Evolutionary conservation across 2,113 vertebrate species (phyloP), one percentile per base, ranked within the genome.

Genomic region (Lipotes vexillifer): DNA sequence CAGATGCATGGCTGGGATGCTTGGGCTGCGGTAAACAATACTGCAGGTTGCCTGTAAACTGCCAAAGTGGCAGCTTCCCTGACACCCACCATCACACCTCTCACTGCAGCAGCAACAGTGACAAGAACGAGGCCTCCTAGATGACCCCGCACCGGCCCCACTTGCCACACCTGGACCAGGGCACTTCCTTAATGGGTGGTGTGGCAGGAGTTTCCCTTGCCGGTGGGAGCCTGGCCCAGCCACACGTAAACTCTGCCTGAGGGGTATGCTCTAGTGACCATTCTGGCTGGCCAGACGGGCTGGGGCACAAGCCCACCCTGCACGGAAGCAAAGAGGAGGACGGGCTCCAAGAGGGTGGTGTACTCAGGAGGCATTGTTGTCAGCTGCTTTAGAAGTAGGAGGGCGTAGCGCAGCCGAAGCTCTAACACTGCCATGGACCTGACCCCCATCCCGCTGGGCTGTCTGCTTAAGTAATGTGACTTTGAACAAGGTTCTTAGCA

Each of bases 401-500:
- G 20, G 41, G 1, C 14, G 0, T 0, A 10, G 36, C 7, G 31
- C 33, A 57, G 29, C 3, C 0, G 17, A 38, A 36, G 77, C 27
- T 6, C 1, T 15, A n/a, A 27, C n/a, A 33, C 17, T 4, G n/a
- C 46, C 69, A 0, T 0, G 7, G 11, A 4, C 49, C 21, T n/a
- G 31, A 36, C 31, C 44, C 44, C 63, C 13, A 8, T 8, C 9
- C 57, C 20, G 2, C 49, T 12, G 1, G 59, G 81, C 36, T 33
- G 11, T 59, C 55, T 88, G 57, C 41, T 81, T 21, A 29, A 12
- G 31, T 6, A 41, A 5, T 18, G 83, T 69, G 68, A 97, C 93
- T 82, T 96, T 89, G 95, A 80, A 29, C 91, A 90, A 97, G 87
- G 75, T 72, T 92, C 90, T 93, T 69, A 83, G 69, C 49, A 41